phyloP scores from a whole-genome alignment of 2,113 vertebrate genomes.

The Australoheros scitulus region DNA sequence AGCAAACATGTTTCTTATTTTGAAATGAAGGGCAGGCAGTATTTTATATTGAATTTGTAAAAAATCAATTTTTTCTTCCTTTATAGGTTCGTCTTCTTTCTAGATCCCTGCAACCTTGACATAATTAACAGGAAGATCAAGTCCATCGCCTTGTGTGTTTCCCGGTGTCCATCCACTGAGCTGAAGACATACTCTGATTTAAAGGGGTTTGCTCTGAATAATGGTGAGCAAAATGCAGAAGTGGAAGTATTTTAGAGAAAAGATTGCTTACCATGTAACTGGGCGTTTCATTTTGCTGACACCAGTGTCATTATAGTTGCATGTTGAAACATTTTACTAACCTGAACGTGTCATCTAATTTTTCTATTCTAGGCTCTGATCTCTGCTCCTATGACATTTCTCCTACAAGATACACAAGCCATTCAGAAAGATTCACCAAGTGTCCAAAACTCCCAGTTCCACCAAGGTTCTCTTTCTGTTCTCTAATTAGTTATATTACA shows the following conservation, averaged over 20 bases:
- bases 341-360: background rate
- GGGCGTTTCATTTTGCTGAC: background rate
- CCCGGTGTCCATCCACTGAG: constrained; percentile 85
- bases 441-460: constrained; percentile 94
- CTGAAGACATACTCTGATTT: constrained; percentile 85
- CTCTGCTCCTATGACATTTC: constrained; percentile 90
- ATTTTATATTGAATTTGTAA: background rate
- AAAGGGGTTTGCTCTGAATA: constrained; percentile 86
- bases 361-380: constrained; percentile 82
- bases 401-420: constrained; percentile 81
- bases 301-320: background rate
- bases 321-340: background rate
- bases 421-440: constrained; percentile 75
- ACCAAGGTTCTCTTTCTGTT: constrained; percentile 71
- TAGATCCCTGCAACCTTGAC: constrained; percentile 96
- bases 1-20: background rate
- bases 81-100: constrained; percentile 93
- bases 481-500: background rate
- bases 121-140: constrained; percentile 88
- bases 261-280: background rate
- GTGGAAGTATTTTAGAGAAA: background rate
- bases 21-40: background rate
- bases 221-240: constrained; percentile 82
- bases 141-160: constrained; percentile 92
- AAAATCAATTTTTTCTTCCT: background rate